Base-by-base conservation (phyloP, 2,888 invertebrate genomes). In the Incurvaria masculella region DNA sequence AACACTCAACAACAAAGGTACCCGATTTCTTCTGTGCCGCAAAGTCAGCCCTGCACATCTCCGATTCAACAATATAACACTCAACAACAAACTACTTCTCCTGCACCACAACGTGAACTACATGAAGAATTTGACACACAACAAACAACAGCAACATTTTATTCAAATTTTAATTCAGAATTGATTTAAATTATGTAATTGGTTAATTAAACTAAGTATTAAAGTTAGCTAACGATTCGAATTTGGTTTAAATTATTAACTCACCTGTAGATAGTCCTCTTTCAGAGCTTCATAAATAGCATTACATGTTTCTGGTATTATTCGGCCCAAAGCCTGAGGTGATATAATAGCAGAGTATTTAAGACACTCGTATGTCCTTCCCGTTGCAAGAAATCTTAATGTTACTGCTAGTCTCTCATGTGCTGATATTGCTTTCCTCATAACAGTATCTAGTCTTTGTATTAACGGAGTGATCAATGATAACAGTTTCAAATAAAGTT, bases 401-500 rank as follows among this genome's bases (percentile, higher is more conserved):
- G 40, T n/a, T n/a, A n/a, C n/a, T n/a, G n/a, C n/a, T n/a, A n/a
- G n/a, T n/a, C 44, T 42, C 38, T 47, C 47, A 21, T 47, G 47
- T 16, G 47, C 23, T 20, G 47, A 47, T 38, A 47, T 47, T n/a
- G 44, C 44, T 21, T 43, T 47, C 38, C 47, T 43, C 43, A 47
- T 43, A 39, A 47, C 21, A 33, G 46, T 47, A 45, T 50, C 27
- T 38, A 44, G 44, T 33, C 41, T 49, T 44, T 47, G 21, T 21
- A 49, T 49, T n/a, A n/a, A n/a, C n/a, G n/a, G n/a, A n/a, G n/a
- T n/a, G n/a, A n/a, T n/a, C n/a, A n/a, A n/a, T n/a, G n/a, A n/a
- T n/a, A n/a, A n/a, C n/a, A n/a, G 53, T 43, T 50, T 53, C 21
- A 54, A 49, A 47, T 55, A 56, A 33, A 42, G 45, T 47, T 53